Evolutionary conservation across 2,888 invertebrate species (phyloP), one percentile per base, ranked within the genome.

Genomic region (Diaperis boleti): DNA sequence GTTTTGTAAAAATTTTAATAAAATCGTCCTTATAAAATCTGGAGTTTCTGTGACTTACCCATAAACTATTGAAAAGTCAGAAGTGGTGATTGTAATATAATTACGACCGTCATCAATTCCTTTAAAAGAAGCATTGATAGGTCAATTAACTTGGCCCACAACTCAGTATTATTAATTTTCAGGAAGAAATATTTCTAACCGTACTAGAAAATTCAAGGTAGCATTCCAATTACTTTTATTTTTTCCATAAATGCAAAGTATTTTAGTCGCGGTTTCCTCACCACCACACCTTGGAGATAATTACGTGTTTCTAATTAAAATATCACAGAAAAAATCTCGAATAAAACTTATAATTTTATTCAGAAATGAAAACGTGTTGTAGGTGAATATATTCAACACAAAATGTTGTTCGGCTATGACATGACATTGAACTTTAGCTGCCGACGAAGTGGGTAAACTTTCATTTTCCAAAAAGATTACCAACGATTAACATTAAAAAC

Each of bases 221-320:
- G 45, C 69, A 69, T 68, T 63, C 67, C 62, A 54, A 67, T 71
- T 71, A 68, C 69, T 68, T 68, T 69, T 70, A 69, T 64, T 64
- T 61, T 47, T 42, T 45, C 49, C 54, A 60, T 66, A 56, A 57
- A 63, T 26, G 42, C 29, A 42, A 20, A 31, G 17, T 18, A 13
- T 14, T 20, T 44, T 37, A 17, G 37, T 45, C 42, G 13, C 55
- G 42, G 17, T 57, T 57, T 29, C 57, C 18, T 37, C 20, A 57
- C 6, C 10, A 49, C 49, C 59, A 49, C 49, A 59, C 39, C 31
- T 22, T 41, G 33, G 8, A 10, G 17, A 15, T 50, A 33, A 55
- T 44, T 55, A 33, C 18, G 31, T n/a, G n/a, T 44, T 20, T 2
- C 14, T 26, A 11, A 52, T 52, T 52, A 54, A 52, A 39, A 52